Conservation (phyloP, 2,113 vertebrate genomes). For the Macaca mulatta region DNA sequence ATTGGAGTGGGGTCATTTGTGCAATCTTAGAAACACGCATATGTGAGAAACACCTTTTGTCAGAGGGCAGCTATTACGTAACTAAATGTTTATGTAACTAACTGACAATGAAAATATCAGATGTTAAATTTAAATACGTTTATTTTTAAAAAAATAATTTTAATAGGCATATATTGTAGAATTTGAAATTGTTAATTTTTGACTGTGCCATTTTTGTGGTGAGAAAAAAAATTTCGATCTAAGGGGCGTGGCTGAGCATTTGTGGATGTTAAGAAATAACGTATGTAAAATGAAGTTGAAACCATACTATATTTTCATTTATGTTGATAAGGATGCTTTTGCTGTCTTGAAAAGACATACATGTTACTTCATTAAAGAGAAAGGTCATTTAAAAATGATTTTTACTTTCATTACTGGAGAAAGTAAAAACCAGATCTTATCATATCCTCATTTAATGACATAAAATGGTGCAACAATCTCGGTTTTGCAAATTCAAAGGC, state of each 20-base stretch:
- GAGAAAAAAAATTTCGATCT: background rate
- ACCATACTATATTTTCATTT: background rate
- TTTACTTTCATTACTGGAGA: background rate
- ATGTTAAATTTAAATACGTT: background rate
- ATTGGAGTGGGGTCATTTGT: background rate
- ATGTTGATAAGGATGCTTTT: background rate
- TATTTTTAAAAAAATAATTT: background rate
- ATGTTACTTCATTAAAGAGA: background rate
- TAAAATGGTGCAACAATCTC: background rate
- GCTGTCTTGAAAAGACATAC: background rate
- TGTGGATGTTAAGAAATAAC: background rate
- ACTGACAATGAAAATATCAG: background rate
- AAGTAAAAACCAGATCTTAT: background rate
- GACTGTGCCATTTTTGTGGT: background rate
- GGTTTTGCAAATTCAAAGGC: background rate
- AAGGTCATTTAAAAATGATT: background rate
- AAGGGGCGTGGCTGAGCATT: background rate
- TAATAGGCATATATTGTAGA: background rate
- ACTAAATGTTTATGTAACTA: background rate
- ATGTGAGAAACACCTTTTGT: background rate
- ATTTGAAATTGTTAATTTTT: background rate
- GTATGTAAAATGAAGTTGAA: background rate
- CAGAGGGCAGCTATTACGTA: background rate
- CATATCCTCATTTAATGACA: background rate
- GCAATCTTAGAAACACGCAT: background rate